Conservation (phyloP, 2,797 vertebrate species). For the Chloroceryle inda region DNA sequence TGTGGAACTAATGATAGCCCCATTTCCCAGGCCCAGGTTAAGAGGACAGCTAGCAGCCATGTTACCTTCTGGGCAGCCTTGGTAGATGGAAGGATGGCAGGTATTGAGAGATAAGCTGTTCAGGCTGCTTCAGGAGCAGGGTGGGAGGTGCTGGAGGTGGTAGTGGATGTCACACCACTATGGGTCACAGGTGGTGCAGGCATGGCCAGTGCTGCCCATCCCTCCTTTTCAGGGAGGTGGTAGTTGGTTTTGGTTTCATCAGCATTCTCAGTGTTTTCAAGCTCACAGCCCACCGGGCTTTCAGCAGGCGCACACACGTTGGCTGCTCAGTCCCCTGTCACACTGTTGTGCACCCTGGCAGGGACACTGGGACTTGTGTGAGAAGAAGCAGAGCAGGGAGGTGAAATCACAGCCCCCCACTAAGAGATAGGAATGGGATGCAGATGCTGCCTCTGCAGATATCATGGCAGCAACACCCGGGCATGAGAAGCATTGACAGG, state of each 20-base stretch:
- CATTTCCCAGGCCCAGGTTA: background rate
- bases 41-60: background rate
- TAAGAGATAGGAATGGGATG: background rate
- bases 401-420: background rate
- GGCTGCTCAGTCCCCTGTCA: background rate
- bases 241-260: background rate
- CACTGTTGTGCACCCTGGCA: background rate
- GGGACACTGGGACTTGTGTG: background rate
- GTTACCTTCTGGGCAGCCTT: background rate
- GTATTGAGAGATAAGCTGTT: background rate
- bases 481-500: background rate
- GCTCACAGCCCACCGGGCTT: background rate
- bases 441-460: background rate
- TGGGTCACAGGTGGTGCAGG: background rate
- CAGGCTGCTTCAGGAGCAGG: background rate
- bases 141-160: background rate
- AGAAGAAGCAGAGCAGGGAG: background rate
- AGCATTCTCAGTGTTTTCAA: background rate
- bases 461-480: background rate
- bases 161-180: rapidly evolving
- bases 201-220: background rate
- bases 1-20: background rate
- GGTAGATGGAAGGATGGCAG: background rate
- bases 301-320: background rate
- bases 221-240: background rate